Base-by-base conservation (phyloP, 1,140 invertebrate species). In the Notospermus geniculatus region DNA sequence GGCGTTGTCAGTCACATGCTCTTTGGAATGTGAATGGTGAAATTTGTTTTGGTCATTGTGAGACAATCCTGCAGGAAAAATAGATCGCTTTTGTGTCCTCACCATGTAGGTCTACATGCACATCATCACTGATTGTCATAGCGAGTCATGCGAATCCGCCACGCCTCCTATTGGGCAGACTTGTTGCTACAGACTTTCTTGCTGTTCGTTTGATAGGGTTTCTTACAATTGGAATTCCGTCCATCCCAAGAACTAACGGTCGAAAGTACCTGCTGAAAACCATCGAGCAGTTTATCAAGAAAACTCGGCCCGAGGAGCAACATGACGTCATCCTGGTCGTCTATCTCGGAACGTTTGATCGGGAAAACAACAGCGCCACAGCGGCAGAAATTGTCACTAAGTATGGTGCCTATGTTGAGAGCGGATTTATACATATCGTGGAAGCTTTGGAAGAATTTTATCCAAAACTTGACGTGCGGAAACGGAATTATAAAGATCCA, bases 361-460 rank as follows among this genome's bases (percentile, higher is more conserved):
- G 59, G 13, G 61, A 59, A 9, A 71, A 69, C 64, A 76, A 71
- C 50, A 39, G 46, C 2, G n/a, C 29, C 7, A 39, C 65, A n/a
- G 46, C 62, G 19, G 54, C 62, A 0, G 25, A 54, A 5, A 28
- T 77, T 2, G 56, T 54, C 22, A 41, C 45, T 0, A 60, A 57
- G 57, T 75, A 66, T 54, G 9, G 28, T 11, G 9, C 57, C 17
- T 41, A 66, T 55, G 52, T 67, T 15, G 36, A 66, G 1, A 29
- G 7, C 2, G 78, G 78, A n/a, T 71, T 78, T 15, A 43, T 81
- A 19, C 71, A 73, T 50, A 65, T 80, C 9, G 62, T 81, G 19
- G 68, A 72, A 36, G 68, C 71, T 7, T 63, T 70, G 1, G 11
- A 60, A 7, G 56, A 66, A 28, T 70, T 75, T 45, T 80, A 81